Evolutionary conservation across 1,140 invertebrate genomes (phyloP), one percentile per base, ranked within the genome.

Genomic region (Drosophila serrata): DNA sequence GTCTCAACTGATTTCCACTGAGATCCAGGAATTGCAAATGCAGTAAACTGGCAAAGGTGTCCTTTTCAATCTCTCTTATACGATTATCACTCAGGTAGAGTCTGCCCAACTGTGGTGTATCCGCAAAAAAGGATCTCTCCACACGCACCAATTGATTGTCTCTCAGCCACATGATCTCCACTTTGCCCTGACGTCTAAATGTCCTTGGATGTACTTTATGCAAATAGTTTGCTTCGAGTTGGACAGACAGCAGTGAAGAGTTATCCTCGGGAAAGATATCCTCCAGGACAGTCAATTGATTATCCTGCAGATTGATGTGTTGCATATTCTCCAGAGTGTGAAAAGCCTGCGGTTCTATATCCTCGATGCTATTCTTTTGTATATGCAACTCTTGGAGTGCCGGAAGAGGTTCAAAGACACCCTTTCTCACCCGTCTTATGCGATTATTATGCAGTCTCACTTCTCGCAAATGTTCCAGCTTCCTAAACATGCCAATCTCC

Each of bases 401-500:
- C 0, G 97, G 96, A 22, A 98, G 91, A 0, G 96, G 95, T 60
- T 96, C 95, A 79, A 98, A 97, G 4, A 98, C 95, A 3, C 96
- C 96, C 48, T 95, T 94, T 24, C 95, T 94, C 67, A 98, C 96
- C 48, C 95, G 94, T 49, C 93, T 94, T 57, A 98, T 94, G 78
- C 95, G 95, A 94, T 98, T 98, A 93, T 97, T 97, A 81, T 98
- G 97, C 37, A 98, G 93, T 42, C 97, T 94, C n/a, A 98, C 95
- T 93, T 98, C 97, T 51, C 95, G 94, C 40, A 98, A 92, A 73
- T 95, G 95, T 42, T 94, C 93, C 57, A 96, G 94, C 86, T 95
- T 96, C 65, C 95, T 93, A 91, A 98, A 98, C 73, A 96, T 95
- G 24, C 96, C 96, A 9, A 95, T 95, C 81, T 97, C 95, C 55